A percentile compares a stretch with the other conserved stretches of the same genome.
Conservation (phyloP, 1,140 invertebrate genomes). For the Pseudomyrmex cubaensis region DNA sequence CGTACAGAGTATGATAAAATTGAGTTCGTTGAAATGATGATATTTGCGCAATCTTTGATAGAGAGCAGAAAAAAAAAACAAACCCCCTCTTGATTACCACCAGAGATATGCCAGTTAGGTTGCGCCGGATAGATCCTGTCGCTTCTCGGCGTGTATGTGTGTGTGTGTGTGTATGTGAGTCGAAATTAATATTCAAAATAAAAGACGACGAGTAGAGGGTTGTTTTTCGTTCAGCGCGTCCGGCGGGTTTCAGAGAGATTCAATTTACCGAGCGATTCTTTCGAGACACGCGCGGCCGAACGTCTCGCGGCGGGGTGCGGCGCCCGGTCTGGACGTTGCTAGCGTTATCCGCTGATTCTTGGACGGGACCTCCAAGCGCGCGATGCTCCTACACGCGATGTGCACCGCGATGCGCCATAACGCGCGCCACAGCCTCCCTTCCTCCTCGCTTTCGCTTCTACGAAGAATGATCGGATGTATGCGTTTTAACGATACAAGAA, state of each 20-base stretch:
- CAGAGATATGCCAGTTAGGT: slow-evolving; percentile 44
- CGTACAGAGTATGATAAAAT: background rate
- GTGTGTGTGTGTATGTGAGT: background rate
- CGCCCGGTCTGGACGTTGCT: slow-evolving; percentile 46
- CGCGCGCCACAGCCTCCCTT: slow-evolving; percentile 44
- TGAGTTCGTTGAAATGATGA: slow-evolving; percentile 17
- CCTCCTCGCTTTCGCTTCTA: slow-evolving; percentile 60
- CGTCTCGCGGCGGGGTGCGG: slow-evolving; percentile 57
- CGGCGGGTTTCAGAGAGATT: slow-evolving; percentile 48
- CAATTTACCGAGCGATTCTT: slow-evolving; percentile 57
- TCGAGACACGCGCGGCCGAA: slow-evolving; percentile 32
- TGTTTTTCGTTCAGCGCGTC: background rate
- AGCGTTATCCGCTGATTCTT: slow-evolving; percentile 65
- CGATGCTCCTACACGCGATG: slow-evolving; percentile 69
- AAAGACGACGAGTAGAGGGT: slow-evolving; percentile 4
- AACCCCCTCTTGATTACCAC: slow-evolving; percentile 11
- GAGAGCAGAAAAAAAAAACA: background rate
- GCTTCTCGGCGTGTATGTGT: no score
- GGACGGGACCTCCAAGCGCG: slow-evolving; percentile 71
- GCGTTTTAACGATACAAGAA: slow-evolving; percentile 66
- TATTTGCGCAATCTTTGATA: background rate
- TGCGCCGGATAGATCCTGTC: slow-evolving; percentile 35
- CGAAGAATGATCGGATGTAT: slow-evolving; percentile 67
- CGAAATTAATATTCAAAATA: slow-evolving; percentile 55
- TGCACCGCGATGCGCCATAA: slow-evolving; percentile 63